Base-by-base conservation (phyloP, 2,888 invertebrate genomes). In the Penaeus monodon region DNA sequence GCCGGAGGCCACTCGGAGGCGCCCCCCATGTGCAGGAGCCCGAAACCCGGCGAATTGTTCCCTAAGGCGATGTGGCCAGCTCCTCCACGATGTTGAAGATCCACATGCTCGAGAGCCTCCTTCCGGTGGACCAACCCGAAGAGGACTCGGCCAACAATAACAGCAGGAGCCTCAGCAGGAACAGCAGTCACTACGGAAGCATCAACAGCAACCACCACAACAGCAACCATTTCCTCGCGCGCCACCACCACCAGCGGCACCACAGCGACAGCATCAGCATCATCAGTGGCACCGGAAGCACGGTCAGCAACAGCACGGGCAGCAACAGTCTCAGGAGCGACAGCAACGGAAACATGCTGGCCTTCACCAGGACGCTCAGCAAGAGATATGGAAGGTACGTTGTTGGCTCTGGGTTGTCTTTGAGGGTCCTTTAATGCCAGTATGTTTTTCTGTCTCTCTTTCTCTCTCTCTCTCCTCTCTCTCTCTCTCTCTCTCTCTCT, bases 31-130 rank as follows among this genome's bases (percentile, higher is more conserved):
- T 57, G 57, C 57, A 57, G 57, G 57, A 57, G 57, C 57, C 57
- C 57, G 57, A 57, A 2, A 57, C 57, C 57, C 57, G 57, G 57
- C 17, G 57, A 57, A 1, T 12, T 22, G 14, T 22, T 76, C n/a
- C 38, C 24, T 1, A 76, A 76, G 76, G 44, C 76, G 22, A 76
- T 76, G 76, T n/a, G 38, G 76, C 83, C 65, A 84, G 66, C 44
- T 17, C 78, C 76, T 65, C 68, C 84, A 74, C 74, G 38, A 89
- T 89, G 89, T 76, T 89, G 74, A 89, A 89, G 74, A 89, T 89
- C 33, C 87, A 89, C 81, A 87, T 89, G 85, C 84, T 89, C 66
- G 89, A 88, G 68, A 84, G 84, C 29, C 81, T 89, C 78, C 77
- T 89, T 20, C 89, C 89, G 22, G 85, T 88, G 20, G 85, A 88